phyloP scores from a whole-genome alignment of 1,140 invertebrate species.

The Eriosoma lanigerum region DNA sequence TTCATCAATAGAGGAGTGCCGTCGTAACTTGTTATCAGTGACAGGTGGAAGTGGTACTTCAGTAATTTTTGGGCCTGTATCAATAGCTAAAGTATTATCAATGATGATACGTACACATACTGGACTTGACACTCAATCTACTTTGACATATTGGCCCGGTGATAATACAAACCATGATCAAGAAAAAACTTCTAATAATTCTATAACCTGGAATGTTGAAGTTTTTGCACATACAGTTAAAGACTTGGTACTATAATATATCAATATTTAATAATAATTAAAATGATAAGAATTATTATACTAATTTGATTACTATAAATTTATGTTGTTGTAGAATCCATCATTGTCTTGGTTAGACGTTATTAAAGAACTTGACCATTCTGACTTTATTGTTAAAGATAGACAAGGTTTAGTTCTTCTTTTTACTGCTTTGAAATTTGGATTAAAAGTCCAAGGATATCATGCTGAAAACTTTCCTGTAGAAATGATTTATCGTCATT shows the following conservation, averaged over 20 bases:
- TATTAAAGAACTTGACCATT: conserved; percentile 84
- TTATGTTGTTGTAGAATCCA: conserved; percentile 62
- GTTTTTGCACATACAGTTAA: conserved; percentile 87
- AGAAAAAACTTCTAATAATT: conserved; percentile 55
- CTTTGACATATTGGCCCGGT: conserved; percentile 52
- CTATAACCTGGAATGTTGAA: conserved; percentile 88
- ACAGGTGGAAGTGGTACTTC: conserved; percentile 68
- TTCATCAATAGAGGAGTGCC: conserved; percentile 83
- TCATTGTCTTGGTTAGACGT: conserved; percentile 91
- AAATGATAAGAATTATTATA: background rate
- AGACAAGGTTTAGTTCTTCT: conserved; percentile 79
- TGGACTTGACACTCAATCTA: conserved; percentile 67
- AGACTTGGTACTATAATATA: conserved; percentile 68
- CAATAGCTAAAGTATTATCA: conserved; percentile 79
- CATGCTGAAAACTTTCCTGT: conserved; percentile 79
- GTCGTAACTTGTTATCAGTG: conserved; percentile 76
- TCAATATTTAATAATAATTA: conserved; percentile 23
- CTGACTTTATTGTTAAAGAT: conserved; percentile 85
- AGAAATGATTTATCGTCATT: conserved; percentile 83
- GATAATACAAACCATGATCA: conserved; percentile 52
- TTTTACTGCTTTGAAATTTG: conserved; percentile 73
- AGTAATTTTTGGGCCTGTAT: conserved; percentile 61
- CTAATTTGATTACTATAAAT: conserved; percentile 19
- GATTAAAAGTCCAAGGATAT: conserved; percentile 73
- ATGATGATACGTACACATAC: conserved; percentile 84